These are phyloP conservation scores for Telmatherina bonti DNA, from an alignment of 2,797 vertebrate species.

Conservation along the genomic window DNA sequence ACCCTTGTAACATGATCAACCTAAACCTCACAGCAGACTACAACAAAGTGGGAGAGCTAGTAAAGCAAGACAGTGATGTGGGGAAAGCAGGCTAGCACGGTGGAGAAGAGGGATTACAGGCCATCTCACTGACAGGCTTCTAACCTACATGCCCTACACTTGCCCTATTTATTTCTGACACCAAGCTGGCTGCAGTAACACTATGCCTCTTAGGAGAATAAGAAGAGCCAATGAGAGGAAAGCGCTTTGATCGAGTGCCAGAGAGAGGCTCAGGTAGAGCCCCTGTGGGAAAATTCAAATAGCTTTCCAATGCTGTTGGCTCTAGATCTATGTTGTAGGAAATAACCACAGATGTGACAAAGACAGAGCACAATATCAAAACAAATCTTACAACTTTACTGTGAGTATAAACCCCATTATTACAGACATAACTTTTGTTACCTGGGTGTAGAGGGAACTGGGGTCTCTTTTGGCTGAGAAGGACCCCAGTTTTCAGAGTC, in stretches of 20 bases:
- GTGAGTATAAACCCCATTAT: background rate
- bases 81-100: constrained; percentile 23
- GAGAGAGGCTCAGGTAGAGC: constrained; percentile 58
- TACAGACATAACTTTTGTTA: constrained; percentile 30
- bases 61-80: constrained; percentile 34
- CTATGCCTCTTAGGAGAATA: constrained; percentile 53
- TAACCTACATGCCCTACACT: constrained; percentile 31
- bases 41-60: constrained; percentile 6
- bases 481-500: constrained; percentile 66
- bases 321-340: background rate
- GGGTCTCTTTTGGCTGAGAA: constrained; percentile 63
- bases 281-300: constrained; percentile 47
- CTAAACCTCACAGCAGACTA: constrained; percentile 14
- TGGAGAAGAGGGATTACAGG: constrained; percentile 58
- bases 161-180: constrained; percentile 63
- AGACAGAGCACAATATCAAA: background rate
- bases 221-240: constrained; percentile 62
- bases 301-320: constrained; percentile 8
- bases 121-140: constrained; percentile 45
- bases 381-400: background rate
- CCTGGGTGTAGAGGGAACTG: constrained; percentile 46
- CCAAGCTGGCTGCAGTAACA: constrained; percentile 56
- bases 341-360: constrained; percentile 5
- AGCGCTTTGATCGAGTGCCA: constrained; percentile 46
- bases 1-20: constrained; percentile 25